Evolutionary conservation across 2,888 invertebrate species (phyloP).

Genomic region (Acanthopleura granulata): DNA sequence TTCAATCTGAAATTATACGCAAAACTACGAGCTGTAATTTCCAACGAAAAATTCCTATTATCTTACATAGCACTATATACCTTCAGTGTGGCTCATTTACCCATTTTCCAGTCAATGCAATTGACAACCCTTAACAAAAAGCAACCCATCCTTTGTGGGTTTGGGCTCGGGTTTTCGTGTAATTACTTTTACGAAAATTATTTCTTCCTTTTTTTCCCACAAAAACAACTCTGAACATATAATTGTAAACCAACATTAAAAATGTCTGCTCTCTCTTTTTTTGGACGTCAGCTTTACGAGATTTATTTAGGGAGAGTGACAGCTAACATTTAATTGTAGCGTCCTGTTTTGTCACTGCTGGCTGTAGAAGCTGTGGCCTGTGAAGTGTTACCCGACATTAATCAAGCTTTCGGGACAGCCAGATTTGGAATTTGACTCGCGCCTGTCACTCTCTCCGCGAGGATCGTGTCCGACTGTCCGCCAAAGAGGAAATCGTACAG

Average conservation of each 20-base stretch:
- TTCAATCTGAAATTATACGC: too few relatives aligned
- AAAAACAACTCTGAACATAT: background rate
- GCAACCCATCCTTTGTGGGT: too few relatives aligned
- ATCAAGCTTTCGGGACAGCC: background rate
- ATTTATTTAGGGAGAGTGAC: constrained; percentile 7
- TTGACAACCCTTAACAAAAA: too few relatives aligned
- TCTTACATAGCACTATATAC: too few relatives aligned
- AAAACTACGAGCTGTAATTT: too few relatives aligned
- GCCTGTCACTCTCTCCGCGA: constrained; percentile 1
- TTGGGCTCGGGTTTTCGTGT: too few relatives aligned
- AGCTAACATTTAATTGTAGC: background rate
- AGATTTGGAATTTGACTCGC: background rate
- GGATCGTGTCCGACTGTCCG: constrained; percentile 3
- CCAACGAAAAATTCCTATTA: too few relatives aligned
- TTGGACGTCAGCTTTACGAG: background rate
- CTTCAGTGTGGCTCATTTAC: too few relatives aligned
- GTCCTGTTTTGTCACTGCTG: background rate
- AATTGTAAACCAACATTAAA: background rate
- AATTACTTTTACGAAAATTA: too few relatives aligned
- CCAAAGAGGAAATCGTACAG: background rate
- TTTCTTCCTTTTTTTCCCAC: too few relatives aligned
- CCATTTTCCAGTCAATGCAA: too few relatives aligned
- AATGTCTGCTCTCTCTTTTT: background rate
- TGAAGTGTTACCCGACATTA: background rate
- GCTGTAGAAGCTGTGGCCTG: background rate